A percentile compares a stretch with the other conserved stretches of the same genome.
Evolutionary conservation across 2,113 vertebrate genomes (phyloP).

Genomic region (Phasianus colchicus): DNA sequence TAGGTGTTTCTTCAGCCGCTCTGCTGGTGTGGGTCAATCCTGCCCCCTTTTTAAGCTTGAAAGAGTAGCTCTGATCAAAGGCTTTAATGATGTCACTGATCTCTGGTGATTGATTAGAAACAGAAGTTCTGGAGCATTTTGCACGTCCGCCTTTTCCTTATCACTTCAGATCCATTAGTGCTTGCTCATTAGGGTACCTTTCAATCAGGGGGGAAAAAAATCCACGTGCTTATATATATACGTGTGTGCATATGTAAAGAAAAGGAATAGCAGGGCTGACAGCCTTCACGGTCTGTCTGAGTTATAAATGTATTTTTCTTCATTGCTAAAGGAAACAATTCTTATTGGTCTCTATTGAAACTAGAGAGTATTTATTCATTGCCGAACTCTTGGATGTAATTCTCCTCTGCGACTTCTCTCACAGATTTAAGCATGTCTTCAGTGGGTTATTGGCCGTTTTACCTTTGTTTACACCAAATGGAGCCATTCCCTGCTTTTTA

Average conservation of each 20-base stretch:
- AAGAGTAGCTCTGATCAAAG: slow-evolving; percentile 95
- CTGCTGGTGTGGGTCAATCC: slow-evolving; percentile 70
- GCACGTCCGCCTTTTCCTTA: slow-evolving; percentile 70
- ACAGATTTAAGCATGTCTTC: background rate
- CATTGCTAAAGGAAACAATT: background rate
- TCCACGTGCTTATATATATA: background rate
- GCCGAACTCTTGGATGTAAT: background rate
- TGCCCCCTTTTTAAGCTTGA: slow-evolving; percentile 77
- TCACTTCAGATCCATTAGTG: slow-evolving; percentile 74
- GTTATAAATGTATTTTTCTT: background rate
- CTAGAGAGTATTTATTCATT: background rate
- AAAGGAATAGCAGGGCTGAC: background rate
- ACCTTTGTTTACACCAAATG: background rate
- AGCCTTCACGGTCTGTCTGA: background rate
- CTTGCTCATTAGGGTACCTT: slow-evolving; percentile 28
- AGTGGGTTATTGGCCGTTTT: background rate
- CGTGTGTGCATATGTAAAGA: background rate
- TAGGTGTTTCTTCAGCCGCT: slow-evolving; percentile 77
- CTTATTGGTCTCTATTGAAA: background rate
- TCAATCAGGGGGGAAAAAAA: background rate
- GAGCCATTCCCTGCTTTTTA: background rate
- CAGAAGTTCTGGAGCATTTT: slow-evolving; percentile 85
- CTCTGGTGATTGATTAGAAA: slow-evolving; percentile 95
- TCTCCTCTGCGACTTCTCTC: background rate
- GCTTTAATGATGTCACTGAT: slow-evolving; percentile 88